Conservation (phyloP, 2,888 invertebrate species). For the Sesia bembeciformis region DNA sequence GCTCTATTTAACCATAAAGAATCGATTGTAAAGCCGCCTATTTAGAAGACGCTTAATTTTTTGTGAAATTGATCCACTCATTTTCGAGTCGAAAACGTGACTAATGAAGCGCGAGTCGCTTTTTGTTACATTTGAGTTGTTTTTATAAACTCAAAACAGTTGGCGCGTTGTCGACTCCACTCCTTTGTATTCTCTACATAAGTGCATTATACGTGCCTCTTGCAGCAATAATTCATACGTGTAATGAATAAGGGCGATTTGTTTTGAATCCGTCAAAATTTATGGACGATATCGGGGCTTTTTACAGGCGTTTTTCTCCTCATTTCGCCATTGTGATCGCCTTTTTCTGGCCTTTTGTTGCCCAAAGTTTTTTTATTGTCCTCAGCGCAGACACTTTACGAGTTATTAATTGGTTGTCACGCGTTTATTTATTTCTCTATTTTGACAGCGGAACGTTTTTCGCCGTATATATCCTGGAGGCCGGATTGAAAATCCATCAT, state of each 20-base stretch:
- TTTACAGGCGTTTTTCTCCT: slow-evolving; percentile 68
- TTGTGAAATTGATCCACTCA: slow-evolving; percentile 25
- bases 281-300: slow-evolving; percentile 66
- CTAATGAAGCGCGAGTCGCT: slow-evolving; percentile 54
- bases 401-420: slow-evolving; percentile 75
- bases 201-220: slow-evolving; percentile 56
- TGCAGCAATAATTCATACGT: slow-evolving; percentile 67
- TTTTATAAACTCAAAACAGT: slow-evolving; percentile 34
- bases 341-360: slow-evolving; percentile 64
- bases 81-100: slow-evolving; percentile 37
- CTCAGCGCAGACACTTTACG: slow-evolving; percentile 70
- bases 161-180: slow-evolving; percentile 21
- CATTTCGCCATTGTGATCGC: slow-evolving; percentile 63
- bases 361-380: slow-evolving; percentile 55
- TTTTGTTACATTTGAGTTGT: slow-evolving; percentile 40
- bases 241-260: slow-evolving; percentile 75
- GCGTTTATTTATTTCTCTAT: slow-evolving; percentile 72
- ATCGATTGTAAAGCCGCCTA: slow-evolving; percentile 18
- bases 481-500: slow-evolving; percentile 74
- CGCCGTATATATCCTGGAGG: slow-evolving; percentile 59
- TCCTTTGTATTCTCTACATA: slow-evolving; percentile 53
- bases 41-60: slow-evolving; percentile 26
- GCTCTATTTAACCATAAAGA: slow-evolving; percentile 21
- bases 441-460: slow-evolving; percentile 67
- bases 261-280: slow-evolving; percentile 72